Evolutionary conservation across 2,888 invertebrate species (phyloP), one percentile per base, ranked within the genome.

Genomic region (Dasypogon diadema): DNA sequence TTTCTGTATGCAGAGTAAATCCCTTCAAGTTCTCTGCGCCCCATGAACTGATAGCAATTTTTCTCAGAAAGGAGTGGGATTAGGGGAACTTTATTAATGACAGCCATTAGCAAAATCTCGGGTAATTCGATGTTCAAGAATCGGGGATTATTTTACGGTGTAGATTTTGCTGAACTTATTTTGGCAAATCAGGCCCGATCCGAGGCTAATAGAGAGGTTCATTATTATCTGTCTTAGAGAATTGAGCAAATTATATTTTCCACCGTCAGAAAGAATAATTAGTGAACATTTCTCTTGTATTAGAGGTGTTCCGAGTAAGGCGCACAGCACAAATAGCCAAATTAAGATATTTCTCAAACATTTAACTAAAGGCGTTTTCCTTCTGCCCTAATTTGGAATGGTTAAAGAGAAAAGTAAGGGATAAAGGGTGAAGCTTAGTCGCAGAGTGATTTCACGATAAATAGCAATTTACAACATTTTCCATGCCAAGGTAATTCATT

Each of bases 81-180:
- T 51, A 16, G 18, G 12, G 51, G 21, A 51, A 51, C 51, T 21
- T 51, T 51, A 51, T 51, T 51, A 51, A 51, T 51, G 51, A 8
- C 2, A 5, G 6, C 8, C 16, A 51, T 51, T 51, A 51, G 16
- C 51, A 21, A 51, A 51, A 16, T 18, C 21, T 51, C 16, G n/a
- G 16, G 18, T 51, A n/a, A 51, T 16, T 51, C 18, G 21, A 16
- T 51, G 51, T 51, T 16, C 14, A 21, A 6, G 16, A 48, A 48
- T 48, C 48, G 12, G 12, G 48, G 21, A 51, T 21, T 51, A 51
- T 21, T 16, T 51, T 51, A n/a, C 16, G 18, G 18, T 21, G 51
- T 5, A 51, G n/a, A 51, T 21, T 48, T 48, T 16, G 4, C 6
- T 51, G 2, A 16, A 51, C 51, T 51, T 51, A 21, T 51, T 51